phyloP scores from a whole-genome alignment of 2,797 vertebrate genomes.

The Peromyscus nudipes region DNA sequence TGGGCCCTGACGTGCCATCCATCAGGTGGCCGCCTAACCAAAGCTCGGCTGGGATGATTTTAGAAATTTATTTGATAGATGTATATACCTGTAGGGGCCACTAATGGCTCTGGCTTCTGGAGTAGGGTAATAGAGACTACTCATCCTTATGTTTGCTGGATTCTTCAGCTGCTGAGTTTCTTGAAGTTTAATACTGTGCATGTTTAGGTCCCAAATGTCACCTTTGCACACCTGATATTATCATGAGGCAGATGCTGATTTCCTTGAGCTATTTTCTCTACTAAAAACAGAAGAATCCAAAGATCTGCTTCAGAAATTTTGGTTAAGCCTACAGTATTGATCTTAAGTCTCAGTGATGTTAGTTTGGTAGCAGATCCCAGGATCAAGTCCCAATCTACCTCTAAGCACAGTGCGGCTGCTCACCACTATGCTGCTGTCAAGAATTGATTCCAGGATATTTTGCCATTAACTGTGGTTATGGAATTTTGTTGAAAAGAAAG shows the following conservation, averaged over 20 bases:
- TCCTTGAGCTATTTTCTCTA: slow-evolving; percentile 52
- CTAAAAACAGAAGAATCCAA: slow-evolving; percentile 60
- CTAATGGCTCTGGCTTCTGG: slow-evolving; percentile 27
- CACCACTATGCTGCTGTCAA: slow-evolving; percentile 47
- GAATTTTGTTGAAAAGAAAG: slow-evolving; percentile 49
- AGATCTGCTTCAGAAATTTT: slow-evolving; percentile 67
- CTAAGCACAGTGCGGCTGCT: slow-evolving; percentile 58
- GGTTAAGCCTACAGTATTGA: not conserved
- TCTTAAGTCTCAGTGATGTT: slow-evolving; percentile 46
- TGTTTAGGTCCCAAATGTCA: slow-evolving; percentile 45
- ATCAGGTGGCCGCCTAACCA: slow-evolving; percentile 53
- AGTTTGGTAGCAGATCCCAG: slow-evolving; percentile 66
- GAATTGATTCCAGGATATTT: slow-evolving; percentile 46
- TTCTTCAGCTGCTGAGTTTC: slow-evolving; percentile 40
- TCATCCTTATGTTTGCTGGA: slow-evolving; percentile 41
- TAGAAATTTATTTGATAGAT: slow-evolving; percentile 54
- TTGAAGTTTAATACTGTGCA: slow-evolving; percentile 45
- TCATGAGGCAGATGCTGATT: slow-evolving; percentile 53
- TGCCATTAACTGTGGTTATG: slow-evolving; percentile 42
- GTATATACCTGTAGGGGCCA: slow-evolving; percentile 10
- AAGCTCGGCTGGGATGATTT: slow-evolving; percentile 22
- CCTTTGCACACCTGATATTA: slow-evolving; percentile 51
- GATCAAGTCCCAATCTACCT: slow-evolving; percentile 71
- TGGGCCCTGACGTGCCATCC: slow-evolving; percentile 5
- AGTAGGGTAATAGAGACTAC: slow-evolving; percentile 35